A percentile compares a stretch with the other conserved stretches of the same genome.
Conservation (phyloP, 2,888 invertebrate genomes). For the Xestobium rufovillosum region DNA sequence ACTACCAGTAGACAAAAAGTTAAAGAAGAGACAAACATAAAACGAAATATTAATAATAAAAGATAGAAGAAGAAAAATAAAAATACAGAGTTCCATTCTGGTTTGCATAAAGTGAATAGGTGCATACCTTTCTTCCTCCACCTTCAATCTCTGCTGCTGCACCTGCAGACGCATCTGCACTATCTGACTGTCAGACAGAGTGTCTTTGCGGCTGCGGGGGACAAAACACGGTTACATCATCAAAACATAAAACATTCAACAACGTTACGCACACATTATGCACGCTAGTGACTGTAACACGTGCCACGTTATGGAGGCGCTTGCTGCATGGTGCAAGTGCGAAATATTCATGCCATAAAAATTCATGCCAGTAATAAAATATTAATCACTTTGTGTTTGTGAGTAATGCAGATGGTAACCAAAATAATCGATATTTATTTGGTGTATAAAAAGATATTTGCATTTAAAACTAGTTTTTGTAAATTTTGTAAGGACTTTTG, state of each 20-base stretch:
- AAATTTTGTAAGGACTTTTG: no score
- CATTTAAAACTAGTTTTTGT: no score
- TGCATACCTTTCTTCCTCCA: conserved; percentile 72
- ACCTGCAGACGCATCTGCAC: conserved; percentile 75
- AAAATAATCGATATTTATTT: no score
- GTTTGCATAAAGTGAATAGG: no score
- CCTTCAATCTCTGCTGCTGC: conserved; percentile 69
- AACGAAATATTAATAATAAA: no score
- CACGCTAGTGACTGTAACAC: neutral
- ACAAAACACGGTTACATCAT: conserved; percentile 31
- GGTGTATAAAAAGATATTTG: no score
- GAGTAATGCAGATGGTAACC: no score
- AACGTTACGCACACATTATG: conserved; percentile 6
- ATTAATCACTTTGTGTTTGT: no score
- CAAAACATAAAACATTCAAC: conserved; percentile 12
- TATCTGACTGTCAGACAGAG: conserved; percentile 72
- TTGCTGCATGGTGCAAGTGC: conserved; percentile 3
- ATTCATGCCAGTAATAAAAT: no score
- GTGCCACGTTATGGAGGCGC: neutral
- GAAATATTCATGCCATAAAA: neutral
- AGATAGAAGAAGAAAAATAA: neutral
- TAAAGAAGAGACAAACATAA: no score
- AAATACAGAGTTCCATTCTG: neutral
- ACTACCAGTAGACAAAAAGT: no score
- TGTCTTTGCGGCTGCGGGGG: conserved; percentile 53